These are phyloP conservation scores for Thumatha senex DNA, from an alignment of 2,888 invertebrate genomes.

Conservation along the genomic window DNA sequence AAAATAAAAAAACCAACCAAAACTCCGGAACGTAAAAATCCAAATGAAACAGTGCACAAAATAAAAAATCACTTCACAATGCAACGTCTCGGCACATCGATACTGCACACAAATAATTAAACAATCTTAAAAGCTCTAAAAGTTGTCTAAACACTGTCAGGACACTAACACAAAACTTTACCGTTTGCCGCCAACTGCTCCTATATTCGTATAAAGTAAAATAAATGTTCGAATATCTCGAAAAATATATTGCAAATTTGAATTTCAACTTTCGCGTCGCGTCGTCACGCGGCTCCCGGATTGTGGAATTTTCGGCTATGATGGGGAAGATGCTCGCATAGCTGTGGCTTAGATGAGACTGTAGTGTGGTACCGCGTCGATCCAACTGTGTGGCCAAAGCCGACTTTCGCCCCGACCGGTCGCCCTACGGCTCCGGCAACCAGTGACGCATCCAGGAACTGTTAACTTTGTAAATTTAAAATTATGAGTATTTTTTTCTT, in stretches of 20 bases:
- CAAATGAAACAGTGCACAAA: conserved; percentile 79
- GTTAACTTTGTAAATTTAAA: conserved; percentile 66
- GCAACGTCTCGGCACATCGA: conserved; percentile 68
- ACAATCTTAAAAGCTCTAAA: conserved; percentile 65
- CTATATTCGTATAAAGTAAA: conserved; percentile 54
- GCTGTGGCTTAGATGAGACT: conserved; percentile 83
- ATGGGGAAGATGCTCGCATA: conserved; percentile 81
- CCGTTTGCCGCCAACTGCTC: conserved; percentile 76
- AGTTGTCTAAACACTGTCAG: conserved; percentile 68
- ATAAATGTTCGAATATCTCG: conserved; percentile 40
- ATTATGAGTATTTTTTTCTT: conserved; percentile 50
- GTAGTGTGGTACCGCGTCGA: conserved; percentile 73
- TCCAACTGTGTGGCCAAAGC: conserved; percentile 71
- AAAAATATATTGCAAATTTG: conserved; percentile 53
- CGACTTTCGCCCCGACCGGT: conserved; percentile 83
- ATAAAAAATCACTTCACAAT: conserved; percentile 78
- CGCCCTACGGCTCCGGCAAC: conserved; percentile 77
- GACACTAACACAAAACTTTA: conserved; percentile 78
- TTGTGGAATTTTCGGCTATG: conserved; percentile 75
- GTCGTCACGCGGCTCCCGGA: conserved; percentile 63
- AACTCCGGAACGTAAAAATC: conserved; percentile 76
- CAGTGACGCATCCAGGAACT: conserved; percentile 79
- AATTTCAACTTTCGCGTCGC: conserved; percentile 66
- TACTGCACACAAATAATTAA: conserved; percentile 65
- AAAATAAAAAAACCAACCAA: conserved; percentile 74